Percentiles rank a stretch among this genome's conserved stretches.
These are phyloP conservation scores for Phainopepla nitens DNA, from an alignment of 2,113 vertebrate genomes.

Conservation along the genomic window DNA sequence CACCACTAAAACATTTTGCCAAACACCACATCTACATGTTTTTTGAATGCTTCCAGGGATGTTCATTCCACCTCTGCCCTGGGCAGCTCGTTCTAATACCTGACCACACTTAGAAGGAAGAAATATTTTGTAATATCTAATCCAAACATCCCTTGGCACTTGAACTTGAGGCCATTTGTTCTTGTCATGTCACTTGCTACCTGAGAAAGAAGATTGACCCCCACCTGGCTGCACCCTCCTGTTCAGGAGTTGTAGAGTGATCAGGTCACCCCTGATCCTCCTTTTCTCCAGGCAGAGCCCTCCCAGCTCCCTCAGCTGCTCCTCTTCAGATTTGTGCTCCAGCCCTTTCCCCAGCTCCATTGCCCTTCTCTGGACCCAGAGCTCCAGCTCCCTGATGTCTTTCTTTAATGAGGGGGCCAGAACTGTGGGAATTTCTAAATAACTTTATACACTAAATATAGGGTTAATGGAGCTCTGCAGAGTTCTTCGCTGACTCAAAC, in stretches of 20 bases:
- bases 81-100: not conserved
- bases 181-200: not conserved
- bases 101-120: not conserved
- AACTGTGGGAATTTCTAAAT: not conserved
- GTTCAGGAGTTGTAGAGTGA: not conserved
- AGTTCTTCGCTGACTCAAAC: not conserved
- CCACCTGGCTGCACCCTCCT: not conserved
- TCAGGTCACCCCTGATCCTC: too few species aligned
- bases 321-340: not conserved
- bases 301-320: not conserved
- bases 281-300: not conserved
- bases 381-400: not conserved
- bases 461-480: not conserved
- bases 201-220: not conserved
- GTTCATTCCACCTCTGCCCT: not conserved
- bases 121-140: not conserved
- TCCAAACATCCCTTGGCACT: not conserved
- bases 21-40: fast-evolving
- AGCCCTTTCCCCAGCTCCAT: not conserved
- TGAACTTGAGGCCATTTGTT: not conserved
- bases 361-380: not conserved
- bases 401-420: fast-evolving
- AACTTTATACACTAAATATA: not conserved
- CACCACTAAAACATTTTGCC: not conserved
- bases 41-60: not conserved